Percentiles rank a stretch among this genome's conserved stretches.
phyloP scores from a whole-genome alignment of 2,888 invertebrate genomes.

The Branchellion lobata region DNA sequence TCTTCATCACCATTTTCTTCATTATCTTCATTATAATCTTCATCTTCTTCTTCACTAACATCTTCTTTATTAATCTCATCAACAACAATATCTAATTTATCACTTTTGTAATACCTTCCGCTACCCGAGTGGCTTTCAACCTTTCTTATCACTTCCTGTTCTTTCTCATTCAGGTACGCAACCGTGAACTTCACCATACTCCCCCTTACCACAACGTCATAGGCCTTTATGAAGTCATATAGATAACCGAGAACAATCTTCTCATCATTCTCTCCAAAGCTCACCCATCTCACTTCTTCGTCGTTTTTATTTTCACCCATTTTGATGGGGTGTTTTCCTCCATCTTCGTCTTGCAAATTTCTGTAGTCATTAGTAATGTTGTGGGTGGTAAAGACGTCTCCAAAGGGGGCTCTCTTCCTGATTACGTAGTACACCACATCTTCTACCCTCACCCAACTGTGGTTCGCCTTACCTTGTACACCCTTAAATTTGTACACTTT shows the following conservation, averaged over 20 bases:
- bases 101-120: background rate
- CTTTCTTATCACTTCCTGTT: background rate
- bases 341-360: background rate
- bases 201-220: background rate
- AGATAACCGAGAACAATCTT: background rate
- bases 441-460: background rate
- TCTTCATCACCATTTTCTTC: background rate
- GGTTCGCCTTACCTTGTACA: background rate
- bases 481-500: background rate
- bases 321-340: background rate
- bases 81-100: constrained; percentile 6
- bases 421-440: background rate
- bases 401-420: background rate
- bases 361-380: background rate
- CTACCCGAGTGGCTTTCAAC: background rate
- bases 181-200: background rate
- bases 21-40: background rate
- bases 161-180: background rate
- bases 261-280: background rate
- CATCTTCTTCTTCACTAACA: background rate
- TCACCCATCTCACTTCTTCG: background rate
- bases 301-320: background rate
- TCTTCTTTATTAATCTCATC: background rate
- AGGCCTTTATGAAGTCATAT: background rate
- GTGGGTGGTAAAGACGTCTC: background rate